Percentiles rank a stretch among this genome's conserved stretches.
phyloP scores from a whole-genome alignment of 2,113 vertebrate genomes.

The Peromyscus maniculatus region DNA sequence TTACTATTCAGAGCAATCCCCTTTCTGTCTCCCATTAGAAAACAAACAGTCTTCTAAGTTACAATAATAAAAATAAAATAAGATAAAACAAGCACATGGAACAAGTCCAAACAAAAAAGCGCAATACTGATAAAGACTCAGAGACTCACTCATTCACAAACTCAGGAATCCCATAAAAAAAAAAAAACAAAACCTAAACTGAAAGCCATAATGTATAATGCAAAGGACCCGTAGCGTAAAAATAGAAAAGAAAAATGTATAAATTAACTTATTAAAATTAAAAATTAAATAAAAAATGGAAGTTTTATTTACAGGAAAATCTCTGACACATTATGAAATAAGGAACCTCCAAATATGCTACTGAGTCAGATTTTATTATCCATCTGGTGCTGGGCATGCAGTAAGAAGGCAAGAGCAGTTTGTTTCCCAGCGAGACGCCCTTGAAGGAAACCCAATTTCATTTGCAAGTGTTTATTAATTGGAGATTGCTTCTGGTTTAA shows the following conservation, averaged over 20 bases:
- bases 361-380: background rate
- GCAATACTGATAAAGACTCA: background rate
- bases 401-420: background rate
- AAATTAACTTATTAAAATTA: background rate
- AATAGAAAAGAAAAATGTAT: background rate
- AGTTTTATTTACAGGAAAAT: background rate
- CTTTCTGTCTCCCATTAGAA: background rate
- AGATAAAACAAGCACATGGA: background rate
- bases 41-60: background rate
- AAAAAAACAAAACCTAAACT: background rate
- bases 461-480: background rate
- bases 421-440: background rate
- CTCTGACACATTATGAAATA: background rate
- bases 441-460: background rate
- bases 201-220: background rate
- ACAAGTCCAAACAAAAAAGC: background rate
- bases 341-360: no score
- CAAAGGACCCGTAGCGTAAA: background rate
- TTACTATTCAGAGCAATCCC: background rate
- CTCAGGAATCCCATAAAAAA: background rate
- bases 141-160: background rate
- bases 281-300: background rate
- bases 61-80: background rate
- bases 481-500: background rate
- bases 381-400: background rate